Conservation (phyloP, 2,797 vertebrate species). For the Adrianichthys oophorus region DNA sequence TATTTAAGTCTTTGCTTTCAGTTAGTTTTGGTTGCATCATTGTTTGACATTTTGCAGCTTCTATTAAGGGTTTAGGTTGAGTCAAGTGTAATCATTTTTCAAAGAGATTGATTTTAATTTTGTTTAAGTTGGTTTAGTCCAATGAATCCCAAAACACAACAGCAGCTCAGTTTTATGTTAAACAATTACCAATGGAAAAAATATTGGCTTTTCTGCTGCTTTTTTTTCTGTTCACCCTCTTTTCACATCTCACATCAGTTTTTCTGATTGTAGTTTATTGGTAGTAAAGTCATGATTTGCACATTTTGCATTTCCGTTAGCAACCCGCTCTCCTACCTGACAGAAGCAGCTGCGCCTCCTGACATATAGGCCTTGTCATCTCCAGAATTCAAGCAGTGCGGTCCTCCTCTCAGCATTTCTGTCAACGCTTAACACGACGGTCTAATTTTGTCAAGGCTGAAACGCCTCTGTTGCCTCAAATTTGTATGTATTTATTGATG, state of each 20-base stretch:
- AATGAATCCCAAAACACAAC: too few relatives aligned
- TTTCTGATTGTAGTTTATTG: conserved; percentile 42
- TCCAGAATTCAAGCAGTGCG: conserved; percentile 70
- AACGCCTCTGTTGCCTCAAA: conserved; percentile 3
- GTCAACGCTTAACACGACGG: conserved; percentile 81
- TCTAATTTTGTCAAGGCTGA: conserved; percentile 79
- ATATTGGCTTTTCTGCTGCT: too few relatives aligned
- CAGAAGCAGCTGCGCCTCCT: conserved; percentile 79
- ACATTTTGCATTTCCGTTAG: conserved; percentile 38
- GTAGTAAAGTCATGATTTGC: conserved; percentile 53
- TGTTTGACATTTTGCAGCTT: too few relatives aligned
- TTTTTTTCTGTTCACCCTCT: conserved; percentile 57
- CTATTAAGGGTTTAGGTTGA: too few relatives aligned
- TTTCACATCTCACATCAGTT: conserved; percentile 63
- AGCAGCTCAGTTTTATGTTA: too few relatives aligned
- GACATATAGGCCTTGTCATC: conserved; percentile 76
- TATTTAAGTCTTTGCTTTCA: too few relatives aligned
- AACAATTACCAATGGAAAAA: too few relatives aligned
- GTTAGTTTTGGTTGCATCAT: too few relatives aligned
- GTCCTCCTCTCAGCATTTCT: conserved; percentile 79
- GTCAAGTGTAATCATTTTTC: too few relatives aligned
- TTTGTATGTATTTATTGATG: neutral
- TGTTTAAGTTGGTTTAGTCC: too few relatives aligned
- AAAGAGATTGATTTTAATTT: too few relatives aligned
- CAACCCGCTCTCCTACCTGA: conserved; percentile 61